These are phyloP conservation scores for Bimastos eiseni DNA, from an alignment of 2,888 invertebrate genomes.

Conservation along the genomic window DNA sequence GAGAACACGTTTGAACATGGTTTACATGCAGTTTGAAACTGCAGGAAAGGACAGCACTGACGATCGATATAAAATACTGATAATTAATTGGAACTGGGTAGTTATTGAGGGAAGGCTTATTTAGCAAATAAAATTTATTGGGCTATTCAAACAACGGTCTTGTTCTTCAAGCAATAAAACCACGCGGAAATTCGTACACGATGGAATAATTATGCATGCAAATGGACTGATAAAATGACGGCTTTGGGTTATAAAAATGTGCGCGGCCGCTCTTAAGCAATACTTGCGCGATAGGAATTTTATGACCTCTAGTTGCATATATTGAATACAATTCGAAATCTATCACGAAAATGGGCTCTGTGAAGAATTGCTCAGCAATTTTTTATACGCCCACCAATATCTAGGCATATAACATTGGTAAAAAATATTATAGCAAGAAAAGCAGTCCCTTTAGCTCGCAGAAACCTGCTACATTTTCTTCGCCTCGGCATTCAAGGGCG, in stretches of 20 bases:
- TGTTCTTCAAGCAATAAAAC: neutral
- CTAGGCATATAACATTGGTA: too few relatives aligned
- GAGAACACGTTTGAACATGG: neutral
- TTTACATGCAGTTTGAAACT: neutral
- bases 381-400: too few relatives aligned
- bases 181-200: neutral
- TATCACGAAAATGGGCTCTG: neutral
- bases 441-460: too few relatives aligned
- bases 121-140: neutral
- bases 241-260: neutral
- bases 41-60: neutral
- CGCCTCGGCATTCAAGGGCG: too few relatives aligned
- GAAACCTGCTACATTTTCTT: too few relatives aligned
- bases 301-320: neutral
- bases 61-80: neutral
- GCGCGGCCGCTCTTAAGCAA: neutral
- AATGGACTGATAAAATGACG: neutral
- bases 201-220: neutral
- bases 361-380: too few relatives aligned
- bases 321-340: neutral
- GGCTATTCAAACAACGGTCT: neutral
- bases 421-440: too few relatives aligned
- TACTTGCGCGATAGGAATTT: neutral
- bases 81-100: neutral
- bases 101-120: neutral